Evolutionary conservation across 2,888 invertebrate genomes (phyloP), one percentile per base, ranked within the genome.

Genomic region (Yponomeuta sedellus): DNA sequence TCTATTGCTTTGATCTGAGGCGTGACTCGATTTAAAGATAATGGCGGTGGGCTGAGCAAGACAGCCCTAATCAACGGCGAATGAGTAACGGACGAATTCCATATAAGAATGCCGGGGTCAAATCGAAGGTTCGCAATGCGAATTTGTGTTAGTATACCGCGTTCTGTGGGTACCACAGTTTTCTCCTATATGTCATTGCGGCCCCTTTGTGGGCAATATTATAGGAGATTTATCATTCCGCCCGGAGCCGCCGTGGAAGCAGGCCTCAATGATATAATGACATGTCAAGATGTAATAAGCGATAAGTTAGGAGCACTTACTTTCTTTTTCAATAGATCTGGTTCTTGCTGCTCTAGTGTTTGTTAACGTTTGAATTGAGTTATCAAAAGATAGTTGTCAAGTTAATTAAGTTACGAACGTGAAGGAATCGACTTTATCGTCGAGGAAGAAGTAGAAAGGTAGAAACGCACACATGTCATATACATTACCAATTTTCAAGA

Each of bases 101-200:
- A 76, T 88, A 86, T 86, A 87, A 83, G 88, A 86, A 83, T 83
- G 79, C 78, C 77, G 78, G 78, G 88, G 86, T 87, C 85, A 85
- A 81, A 85, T 83, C 83, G 75, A 77, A 78, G 85, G 84, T 84
- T 85, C 79, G 78, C 79, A 81, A 83, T 83, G 79, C 73, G 80
- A 80, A 88, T 88, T 79, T 83, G 85, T 88, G 88, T 83, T 85
- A 88, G 85, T 86, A 77, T 84, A 79, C 81, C 85, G 82, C 80
- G 83, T 12, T 52, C 12, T 52, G 44, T 34, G 34, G 34, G 34
- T 34, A 34, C 34, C 34, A 34, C 34, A 3, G 34, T 78, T 86
- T 85, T 83, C 82, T 84, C 84, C 80, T 79, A 83, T 85, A 85
- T 83, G 85, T 85, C 85, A 83, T 83, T 79, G 69, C 74, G 77